Base-by-base conservation (phyloP, 92 coral and sea anemone species). In the Zoanthus sansibaricus region DNA sequence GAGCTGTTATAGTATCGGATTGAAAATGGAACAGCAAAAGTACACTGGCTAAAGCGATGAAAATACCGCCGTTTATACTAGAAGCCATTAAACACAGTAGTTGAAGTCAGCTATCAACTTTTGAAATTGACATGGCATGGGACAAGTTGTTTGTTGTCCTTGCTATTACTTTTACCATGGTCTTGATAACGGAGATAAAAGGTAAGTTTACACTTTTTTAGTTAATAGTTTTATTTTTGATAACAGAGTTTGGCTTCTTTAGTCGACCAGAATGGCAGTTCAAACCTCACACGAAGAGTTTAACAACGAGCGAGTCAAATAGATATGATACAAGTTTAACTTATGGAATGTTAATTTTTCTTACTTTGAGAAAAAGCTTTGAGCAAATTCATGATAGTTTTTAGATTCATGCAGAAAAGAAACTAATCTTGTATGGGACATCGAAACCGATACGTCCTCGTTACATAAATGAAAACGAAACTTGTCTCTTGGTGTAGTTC, bases 91-190 rank as follows among this genome's bases (percentile, higher is more conserved):
- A 74, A 46, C 33, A 48, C 78, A 46, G 59, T 58, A 62, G 30
- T 17, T 74, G 78, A 47, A 17, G 18, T 74, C 48, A 71, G 47
- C 74, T 69, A 18, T 58, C 64, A 16, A 58, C 64, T 58, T 58
- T 52, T 9, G 12, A 7, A 14, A 56, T 56, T 13, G 20, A 61
- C 18, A 52, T 76, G 82, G 82, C 82, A 51, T 76, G 52, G 68
- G 47, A 37, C 82, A 76, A 76, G 47, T 51, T 76, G 62, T 76
- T 56, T 56, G 17, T 76, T 76, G 68, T 76, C 54, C 52, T 76
- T 30, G 67, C 13, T 13, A 17, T 44, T 16, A 54, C 54, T 76
- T 76, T 66, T 76, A 51, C 66, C 25, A 9, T 76, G 67, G 67
- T 76, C 25, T 76, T 76, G 46, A 30, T 76, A 20, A 32, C 82